Conservation (phyloP, 2,113 vertebrate species). For the Nycticryphes semicollaris region DNA sequence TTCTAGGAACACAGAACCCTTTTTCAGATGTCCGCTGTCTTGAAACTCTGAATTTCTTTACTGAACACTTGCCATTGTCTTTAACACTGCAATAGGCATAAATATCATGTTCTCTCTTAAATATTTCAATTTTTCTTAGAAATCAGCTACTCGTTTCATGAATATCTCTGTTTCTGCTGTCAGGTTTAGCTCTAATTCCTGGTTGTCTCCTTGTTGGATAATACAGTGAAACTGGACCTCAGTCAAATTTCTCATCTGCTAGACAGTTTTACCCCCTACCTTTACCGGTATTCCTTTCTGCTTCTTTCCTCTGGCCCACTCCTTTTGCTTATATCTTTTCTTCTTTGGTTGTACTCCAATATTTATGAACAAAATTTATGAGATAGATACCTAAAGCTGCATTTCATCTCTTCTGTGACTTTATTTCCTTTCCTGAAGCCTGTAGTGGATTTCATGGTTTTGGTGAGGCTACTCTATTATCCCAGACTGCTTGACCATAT, state of each 20-base stretch:
- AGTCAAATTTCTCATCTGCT: not conserved
- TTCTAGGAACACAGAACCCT: not conserved
- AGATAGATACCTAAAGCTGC: not conserved
- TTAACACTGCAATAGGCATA: not conserved
- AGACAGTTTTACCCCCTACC: not conserved
- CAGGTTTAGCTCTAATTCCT: not conserved
- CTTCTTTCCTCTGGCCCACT: not conserved
- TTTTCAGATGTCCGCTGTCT: not conserved
- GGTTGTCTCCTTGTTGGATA: not conserved
- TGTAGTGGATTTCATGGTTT: not conserved
- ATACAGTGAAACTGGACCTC: not conserved
- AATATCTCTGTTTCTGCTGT: not conserved
- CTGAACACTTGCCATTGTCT: not conserved
- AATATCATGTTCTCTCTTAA: not conserved
- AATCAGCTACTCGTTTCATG: accelerated
- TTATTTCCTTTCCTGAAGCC: not conserved
- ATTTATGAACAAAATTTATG: not conserved
- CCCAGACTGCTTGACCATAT: not conserved
- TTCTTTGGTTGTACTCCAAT: not conserved
- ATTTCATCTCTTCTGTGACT: not conserved
- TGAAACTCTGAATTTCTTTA: not conserved
- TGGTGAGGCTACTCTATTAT: not conserved
- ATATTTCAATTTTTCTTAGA: not conserved
- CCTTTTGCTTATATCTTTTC: not conserved
- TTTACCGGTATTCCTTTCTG: not conserved